Conservation (phyloP, 1,140 invertebrate genomes). For the Drosophila sproati region DNA sequence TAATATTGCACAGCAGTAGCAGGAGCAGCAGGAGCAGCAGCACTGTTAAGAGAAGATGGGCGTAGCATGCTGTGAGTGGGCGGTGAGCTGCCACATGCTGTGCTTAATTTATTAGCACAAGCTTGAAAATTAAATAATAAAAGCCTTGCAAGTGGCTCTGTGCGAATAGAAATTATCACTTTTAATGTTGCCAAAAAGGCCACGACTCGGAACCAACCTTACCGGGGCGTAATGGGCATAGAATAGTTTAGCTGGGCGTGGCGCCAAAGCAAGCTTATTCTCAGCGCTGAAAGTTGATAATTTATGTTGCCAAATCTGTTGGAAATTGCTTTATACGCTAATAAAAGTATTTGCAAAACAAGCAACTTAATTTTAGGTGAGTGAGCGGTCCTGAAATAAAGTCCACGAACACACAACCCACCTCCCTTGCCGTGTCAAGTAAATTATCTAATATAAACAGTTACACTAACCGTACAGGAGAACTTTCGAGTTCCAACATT, state of each 20-base stretch:
- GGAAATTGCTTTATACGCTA: slow-evolving; percentile 69
- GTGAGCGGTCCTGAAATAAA: slow-evolving; percentile 1
- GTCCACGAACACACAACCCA: slow-evolving; percentile 2
- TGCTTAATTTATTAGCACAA: slow-evolving; percentile 74
- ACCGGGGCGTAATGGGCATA: neutral
- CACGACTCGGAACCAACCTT: slow-evolving; percentile 48
- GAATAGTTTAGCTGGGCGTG: slow-evolving; percentile 48
- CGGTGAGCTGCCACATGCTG: slow-evolving; percentile 49
- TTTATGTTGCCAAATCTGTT: slow-evolving; percentile 75
- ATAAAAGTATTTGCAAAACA: slow-evolving; percentile 60
- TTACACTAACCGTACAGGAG: neutral
- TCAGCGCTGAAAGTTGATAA: slow-evolving; percentile 53
- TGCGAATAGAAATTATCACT: slow-evolving; percentile 76
- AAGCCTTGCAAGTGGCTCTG: slow-evolving; percentile 66
- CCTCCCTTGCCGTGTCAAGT: neutral
- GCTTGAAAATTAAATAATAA: slow-evolving; percentile 77
- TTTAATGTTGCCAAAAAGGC: slow-evolving; percentile 81
- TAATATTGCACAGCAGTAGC: slow-evolving; percentile 37
- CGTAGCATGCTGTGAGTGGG: slow-evolving; percentile 29
- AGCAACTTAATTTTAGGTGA: slow-evolving; percentile 59
- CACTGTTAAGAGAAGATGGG: slow-evolving; percentile 23
- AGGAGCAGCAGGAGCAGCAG: slow-evolving; percentile 14
- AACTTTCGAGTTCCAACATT: neutral
- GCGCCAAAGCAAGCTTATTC: slow-evolving; percentile 38
- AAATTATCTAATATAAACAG: slow-evolving; percentile 7